A percentile compares a stretch with the other conserved stretches of the same genome.
These are phyloP conservation scores for Luehdorfia chinensis DNA, from an alignment of 1,140 invertebrate species.

Conservation along the genomic window DNA sequence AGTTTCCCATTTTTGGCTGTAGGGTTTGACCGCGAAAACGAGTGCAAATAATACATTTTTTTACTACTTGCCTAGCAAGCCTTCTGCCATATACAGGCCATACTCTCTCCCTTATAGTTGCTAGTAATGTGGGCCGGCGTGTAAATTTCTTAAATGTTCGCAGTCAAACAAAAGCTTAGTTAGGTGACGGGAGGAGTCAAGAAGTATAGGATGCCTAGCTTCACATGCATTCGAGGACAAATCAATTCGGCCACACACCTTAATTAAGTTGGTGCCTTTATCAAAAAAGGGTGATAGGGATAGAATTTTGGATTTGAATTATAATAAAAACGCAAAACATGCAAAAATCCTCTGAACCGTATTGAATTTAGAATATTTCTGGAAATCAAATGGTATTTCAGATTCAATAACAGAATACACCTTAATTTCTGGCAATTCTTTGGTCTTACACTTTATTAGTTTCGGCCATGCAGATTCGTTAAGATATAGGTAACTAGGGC, in stretches of 20 bases:
- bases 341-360: no score
- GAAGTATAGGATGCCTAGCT: no score
- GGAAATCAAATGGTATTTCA: background rate
- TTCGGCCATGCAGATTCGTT: background rate
- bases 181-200: no score
- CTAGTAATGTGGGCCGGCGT: background rate
- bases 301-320: no score
- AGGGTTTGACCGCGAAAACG: background rate
- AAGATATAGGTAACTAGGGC: background rate
- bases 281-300: no score
- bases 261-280: no score
- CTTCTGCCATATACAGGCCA: background rate
- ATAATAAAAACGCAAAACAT: no score
- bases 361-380: no score
- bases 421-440: background rate
- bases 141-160: background rate
- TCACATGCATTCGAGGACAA: no score
- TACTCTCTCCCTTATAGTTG: background rate
- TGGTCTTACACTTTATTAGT: background rate
- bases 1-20: background rate
- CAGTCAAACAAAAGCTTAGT: background rate
- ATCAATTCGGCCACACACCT: no score
- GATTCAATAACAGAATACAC: background rate
- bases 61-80: background rate
- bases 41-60: background rate